A percentile compares a stretch with the other conserved stretches of the same genome.
Conservation (phyloP, 2,113 vertebrate species). For the Pomatorhinus ruficollis region DNA sequence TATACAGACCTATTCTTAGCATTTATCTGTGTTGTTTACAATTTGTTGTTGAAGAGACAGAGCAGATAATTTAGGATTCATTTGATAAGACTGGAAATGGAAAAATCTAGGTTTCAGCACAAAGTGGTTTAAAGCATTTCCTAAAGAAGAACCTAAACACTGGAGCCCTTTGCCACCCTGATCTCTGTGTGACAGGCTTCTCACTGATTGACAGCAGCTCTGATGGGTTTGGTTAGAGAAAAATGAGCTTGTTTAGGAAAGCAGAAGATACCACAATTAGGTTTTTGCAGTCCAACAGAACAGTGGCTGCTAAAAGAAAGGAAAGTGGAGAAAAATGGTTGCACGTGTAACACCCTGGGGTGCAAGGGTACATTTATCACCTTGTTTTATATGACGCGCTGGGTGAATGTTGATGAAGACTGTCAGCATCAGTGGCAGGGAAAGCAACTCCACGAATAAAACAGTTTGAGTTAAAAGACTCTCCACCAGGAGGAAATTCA, state of each 20-base stretch:
- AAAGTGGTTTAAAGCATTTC: not conserved
- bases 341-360: not conserved
- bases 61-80: not conserved
- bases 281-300: not conserved
- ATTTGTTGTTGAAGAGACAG: not conserved
- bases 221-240: conserved; percentile 56
- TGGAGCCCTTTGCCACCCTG: not conserved
- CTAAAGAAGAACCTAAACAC: not conserved
- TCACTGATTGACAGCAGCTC: conserved; percentile 49
- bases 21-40: conserved; percentile 45
- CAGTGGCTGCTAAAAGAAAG: conserved; percentile 13
- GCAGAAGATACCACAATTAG: conserved; percentile 60
- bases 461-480: conserved; percentile 5
- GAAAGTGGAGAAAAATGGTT: conserved; percentile 19
- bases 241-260: conserved; percentile 65
- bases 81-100: not conserved
- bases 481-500: not conserved
- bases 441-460: conserved; percentile 10
- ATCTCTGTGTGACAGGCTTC: not conserved
- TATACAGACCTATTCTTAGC: not conserved
- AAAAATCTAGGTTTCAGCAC: not conserved
- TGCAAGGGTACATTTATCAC: conserved; percentile 38
- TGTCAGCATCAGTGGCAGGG: not conserved
- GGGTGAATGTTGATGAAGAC: conserved; percentile 38
- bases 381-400: conserved; percentile 24